These are phyloP conservation scores for Cinclus cinclus DNA, from an alignment of 2,113 vertebrate species.

Conservation along the genomic window DNA sequence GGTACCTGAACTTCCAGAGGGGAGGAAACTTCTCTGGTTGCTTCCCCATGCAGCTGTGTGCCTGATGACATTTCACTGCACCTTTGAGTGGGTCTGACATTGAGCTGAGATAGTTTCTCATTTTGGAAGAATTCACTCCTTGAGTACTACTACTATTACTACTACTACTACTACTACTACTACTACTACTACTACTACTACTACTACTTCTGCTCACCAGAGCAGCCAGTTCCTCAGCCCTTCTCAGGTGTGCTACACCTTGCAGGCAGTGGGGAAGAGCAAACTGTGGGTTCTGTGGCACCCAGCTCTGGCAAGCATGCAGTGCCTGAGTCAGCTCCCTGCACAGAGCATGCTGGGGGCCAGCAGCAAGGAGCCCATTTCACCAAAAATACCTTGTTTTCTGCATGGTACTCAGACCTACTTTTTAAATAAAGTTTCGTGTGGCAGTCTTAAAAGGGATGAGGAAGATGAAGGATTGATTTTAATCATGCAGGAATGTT, in stretches of 20 bases:
- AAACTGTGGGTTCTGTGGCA: rapidly evolving
- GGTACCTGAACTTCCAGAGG: not conserved
- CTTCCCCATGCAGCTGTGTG: not conserved
- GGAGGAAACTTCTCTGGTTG: not conserved
- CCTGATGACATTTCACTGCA: not conserved
- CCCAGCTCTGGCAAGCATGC: rapidly evolving
- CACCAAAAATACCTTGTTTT: not conserved
- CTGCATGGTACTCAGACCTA: not conserved
- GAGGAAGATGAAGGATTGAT: not conserved
- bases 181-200: too few relatives aligned
- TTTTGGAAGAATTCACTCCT: not conserved
- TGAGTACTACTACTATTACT: not conserved
- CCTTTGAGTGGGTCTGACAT: not conserved
- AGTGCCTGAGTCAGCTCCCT: rapidly evolving
- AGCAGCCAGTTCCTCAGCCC: not conserved
- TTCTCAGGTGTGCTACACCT: rapidly evolving
- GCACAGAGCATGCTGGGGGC: rapidly evolving
- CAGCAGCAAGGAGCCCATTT: not conserved
- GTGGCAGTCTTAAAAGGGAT: not conserved
- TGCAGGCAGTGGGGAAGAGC: not conserved
- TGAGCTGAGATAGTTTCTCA: rapidly evolving
- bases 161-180: too few relatives aligned
- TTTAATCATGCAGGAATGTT: not conserved
- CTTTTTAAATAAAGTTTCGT: not conserved
- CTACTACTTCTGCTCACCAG: not conserved